Percentiles rank a stretch among this genome's conserved stretches.
Conservation (phyloP, 2,113 vertebrate genomes). For the Rhinopomastus cyanomelas region DNA sequence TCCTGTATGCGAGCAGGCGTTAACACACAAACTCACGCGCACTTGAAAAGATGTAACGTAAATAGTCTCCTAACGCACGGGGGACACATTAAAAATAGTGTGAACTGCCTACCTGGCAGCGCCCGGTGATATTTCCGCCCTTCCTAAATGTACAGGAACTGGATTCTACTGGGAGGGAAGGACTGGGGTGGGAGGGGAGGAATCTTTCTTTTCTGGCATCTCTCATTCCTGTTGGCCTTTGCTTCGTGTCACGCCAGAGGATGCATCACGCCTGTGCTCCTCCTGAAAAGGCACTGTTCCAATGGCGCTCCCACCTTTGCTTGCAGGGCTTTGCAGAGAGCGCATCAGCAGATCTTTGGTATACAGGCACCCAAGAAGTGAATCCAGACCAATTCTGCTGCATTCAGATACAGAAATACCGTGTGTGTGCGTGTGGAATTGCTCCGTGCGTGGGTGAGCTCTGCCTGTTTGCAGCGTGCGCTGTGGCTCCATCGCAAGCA, state of each 20-base stretch:
- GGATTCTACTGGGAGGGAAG: neutral
- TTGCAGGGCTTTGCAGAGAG: neutral
- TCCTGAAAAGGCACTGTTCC: neutral
- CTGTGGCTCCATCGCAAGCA: neutral
- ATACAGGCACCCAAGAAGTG: neutral
- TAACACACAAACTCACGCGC: neutral
- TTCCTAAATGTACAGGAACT: neutral
- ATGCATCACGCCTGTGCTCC: neutral
- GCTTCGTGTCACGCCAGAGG: neutral
- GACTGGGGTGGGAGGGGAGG: neutral
- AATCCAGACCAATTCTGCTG: neutral
- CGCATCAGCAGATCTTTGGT: neutral
- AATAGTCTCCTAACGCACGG: neutral
- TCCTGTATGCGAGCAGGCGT: neutral
- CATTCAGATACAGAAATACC: neutral
- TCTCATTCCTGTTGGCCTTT: slow-evolving; percentile 11
- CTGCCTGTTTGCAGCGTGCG: neutral
- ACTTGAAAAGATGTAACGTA: neutral
- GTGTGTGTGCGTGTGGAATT: accelerated
- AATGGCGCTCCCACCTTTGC: neutral
- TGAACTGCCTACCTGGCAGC: neutral
- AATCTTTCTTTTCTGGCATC: neutral
- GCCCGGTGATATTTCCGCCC: neutral
- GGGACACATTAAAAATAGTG: neutral
- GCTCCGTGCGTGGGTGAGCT: neutral